Evolutionary conservation across 2,888 invertebrate genomes (phyloP).

Genomic region (Harpagoxenus sublaevis): DNA sequence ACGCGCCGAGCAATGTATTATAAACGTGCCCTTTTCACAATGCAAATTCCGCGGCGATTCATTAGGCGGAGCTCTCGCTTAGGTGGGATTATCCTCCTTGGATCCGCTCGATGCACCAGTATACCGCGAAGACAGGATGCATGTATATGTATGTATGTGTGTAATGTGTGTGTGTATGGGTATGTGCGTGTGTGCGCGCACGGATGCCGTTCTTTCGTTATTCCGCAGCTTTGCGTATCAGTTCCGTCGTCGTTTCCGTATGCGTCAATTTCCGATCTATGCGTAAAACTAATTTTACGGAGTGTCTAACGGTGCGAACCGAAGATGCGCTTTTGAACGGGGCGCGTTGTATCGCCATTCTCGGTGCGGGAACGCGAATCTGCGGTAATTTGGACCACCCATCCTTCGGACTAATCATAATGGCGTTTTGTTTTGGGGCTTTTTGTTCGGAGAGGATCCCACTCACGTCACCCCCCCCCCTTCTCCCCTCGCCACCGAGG

Average conservation of each 20-base stretch:
- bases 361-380: constrained; percentile 74
- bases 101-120: background rate
- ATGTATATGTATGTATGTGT: background rate
- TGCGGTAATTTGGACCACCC: constrained; percentile 84
- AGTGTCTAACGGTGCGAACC: constrained; percentile 1
- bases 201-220: background rate
- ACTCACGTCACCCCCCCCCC: constrained; percentile 52
- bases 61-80: constrained; percentile 29
- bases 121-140: background rate
- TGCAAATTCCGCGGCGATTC: constrained; percentile 48
- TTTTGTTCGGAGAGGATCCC: constrained; percentile 74
- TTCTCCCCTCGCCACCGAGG: constrained; percentile 55
- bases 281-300: constrained; percentile 49
- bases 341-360: constrained; percentile 49
- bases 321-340: background rate
- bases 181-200: background rate
- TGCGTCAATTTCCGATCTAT: constrained; percentile 24
- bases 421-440: constrained; percentile 83
- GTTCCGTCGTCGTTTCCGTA: background rate
- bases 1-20: constrained; percentile 57
- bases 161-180: no score
- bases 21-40: constrained; percentile 53
- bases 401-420: constrained; percentile 83
- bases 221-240: background rate
- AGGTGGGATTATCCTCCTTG: constrained; percentile 25